phyloP scores from a whole-genome alignment of 1,140 invertebrate species.

The Philopotamus ludificatus region DNA sequence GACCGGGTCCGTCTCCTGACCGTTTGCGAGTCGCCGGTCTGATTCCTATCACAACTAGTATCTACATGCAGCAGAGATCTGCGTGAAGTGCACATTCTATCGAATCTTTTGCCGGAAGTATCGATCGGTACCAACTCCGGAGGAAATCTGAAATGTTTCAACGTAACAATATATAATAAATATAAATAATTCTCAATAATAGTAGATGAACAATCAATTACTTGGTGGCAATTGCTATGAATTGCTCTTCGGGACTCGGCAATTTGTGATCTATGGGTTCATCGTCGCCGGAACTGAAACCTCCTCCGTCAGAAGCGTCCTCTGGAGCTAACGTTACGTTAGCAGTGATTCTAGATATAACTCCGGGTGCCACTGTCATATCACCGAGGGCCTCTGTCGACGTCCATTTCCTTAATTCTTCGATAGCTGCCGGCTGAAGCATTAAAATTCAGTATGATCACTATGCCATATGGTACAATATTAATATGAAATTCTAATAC shows the following conservation, averaged over 20 bases:
- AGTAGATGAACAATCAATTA: conserved; percentile 51
- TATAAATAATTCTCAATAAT: conserved; percentile 8
- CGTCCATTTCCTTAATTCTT: conserved; percentile 79
- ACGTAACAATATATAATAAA: no score
- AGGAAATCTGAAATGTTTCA: conserved; percentile 70
- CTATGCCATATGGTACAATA: no score
- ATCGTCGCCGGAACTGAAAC: conserved; percentile 59
- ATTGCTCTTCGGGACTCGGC: conserved; percentile 80
- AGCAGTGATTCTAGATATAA: conserved; percentile 59
- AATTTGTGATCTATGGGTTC: conserved; percentile 76
- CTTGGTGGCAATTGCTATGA: conserved; percentile 75
- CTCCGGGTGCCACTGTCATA: conserved; percentile 74
- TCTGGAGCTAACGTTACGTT: conserved; percentile 54
- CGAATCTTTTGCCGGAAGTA: conserved; percentile 79
- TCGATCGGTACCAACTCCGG: conserved; percentile 85
- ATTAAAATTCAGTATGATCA: no score
- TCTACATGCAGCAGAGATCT: conserved; percentile 73
- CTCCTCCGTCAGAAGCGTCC: conserved; percentile 53
- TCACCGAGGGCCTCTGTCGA: conserved; percentile 79
- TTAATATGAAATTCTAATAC: no score
- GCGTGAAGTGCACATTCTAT: conserved; percentile 79
- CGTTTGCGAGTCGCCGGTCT: conserved; percentile 55
- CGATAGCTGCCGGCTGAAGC: conserved; percentile 75
- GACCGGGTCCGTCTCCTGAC: conserved; percentile 70
- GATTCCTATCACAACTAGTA: conserved; percentile 47